These are phyloP conservation scores for Drusus annulatus DNA, from an alignment of 1,140 invertebrate genomes.

Conservation along the genomic window DNA sequence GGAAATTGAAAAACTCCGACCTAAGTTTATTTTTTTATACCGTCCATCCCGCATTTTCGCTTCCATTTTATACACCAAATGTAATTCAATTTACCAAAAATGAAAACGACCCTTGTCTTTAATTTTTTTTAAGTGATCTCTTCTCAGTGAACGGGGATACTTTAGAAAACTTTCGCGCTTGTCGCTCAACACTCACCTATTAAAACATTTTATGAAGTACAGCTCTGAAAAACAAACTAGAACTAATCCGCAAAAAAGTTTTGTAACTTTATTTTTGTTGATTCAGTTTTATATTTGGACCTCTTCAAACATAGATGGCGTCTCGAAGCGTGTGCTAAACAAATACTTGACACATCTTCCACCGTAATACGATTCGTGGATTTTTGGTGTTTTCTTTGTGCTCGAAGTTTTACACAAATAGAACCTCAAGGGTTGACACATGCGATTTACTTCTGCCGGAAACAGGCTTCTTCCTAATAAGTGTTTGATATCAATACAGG, in stretches of 20 bases:
- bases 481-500: conserved; percentile 4
- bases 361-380: neutral
- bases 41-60: no score
- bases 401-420: conserved; percentile 26
- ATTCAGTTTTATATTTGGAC: conserved; percentile 24
- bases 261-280: neutral
- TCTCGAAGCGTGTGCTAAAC: conserved; percentile 46
- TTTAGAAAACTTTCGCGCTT: no score
- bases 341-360: conserved; percentile 50
- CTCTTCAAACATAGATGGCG: conserved; percentile 11
- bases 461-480: neutral
- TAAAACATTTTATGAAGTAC: conserved; percentile 22
- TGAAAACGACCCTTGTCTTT: no score
- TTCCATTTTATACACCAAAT: no score
- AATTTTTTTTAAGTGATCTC: no score
- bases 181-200: neutral
- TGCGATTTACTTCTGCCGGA: conserved; percentile 6
- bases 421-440: conserved; percentile 1
- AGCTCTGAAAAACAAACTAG: no score
- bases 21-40: no score
- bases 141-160: no score
- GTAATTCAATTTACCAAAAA: no score
- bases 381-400: conserved; percentile 16
- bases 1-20: no score
- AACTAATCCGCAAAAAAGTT: no score